Evolutionary conservation across 2,113 vertebrate genomes (phyloP), one percentile per base, ranked within the genome.

Genomic region (Ariopsis seemanni): DNA sequence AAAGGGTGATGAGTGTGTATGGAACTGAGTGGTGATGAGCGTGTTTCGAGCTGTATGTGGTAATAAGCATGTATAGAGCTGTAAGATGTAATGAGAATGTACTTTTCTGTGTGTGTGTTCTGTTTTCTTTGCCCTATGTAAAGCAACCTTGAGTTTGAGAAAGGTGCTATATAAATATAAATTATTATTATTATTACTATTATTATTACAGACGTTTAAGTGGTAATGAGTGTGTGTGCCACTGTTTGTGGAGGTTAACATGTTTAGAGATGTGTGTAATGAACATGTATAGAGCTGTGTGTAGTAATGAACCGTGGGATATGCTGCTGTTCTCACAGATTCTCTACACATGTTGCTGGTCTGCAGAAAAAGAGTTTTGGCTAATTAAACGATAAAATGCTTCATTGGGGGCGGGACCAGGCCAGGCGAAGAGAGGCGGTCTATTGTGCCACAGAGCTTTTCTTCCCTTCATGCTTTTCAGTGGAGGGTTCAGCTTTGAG

Each of bases 401-500:
- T 87, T 83, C 84, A 86, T 65, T 58, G 53, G 78, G 63, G 71
- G 86, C 74, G 50, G 65, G 48, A 57, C 75, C 25, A 50, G 82
- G 50, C 69, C 53, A n/a, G 71, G 58, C 53, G 18, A 53, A 77
- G 77, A 52, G 85, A 75, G 60, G 67, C 60, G 5, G 85, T 53
- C 63, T 80, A 89, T 92, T 91, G 89, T 89, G 69, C 69, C 52
- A 69, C 72, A 82, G 88, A 69, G 77, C 87, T 91, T 90, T 89
- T 89, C 90, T 92, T 89, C 78, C 86, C 82, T 60, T 74, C 86
- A 63, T 84, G 88, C 89, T 57, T 90, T 90, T 92, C 89, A 89
- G 86, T 87, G 42, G 8, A 93, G 90, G 91, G 90, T 90, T 90
- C 89, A 92, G 93, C 92, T 91, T 83, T 71, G 62, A 89, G 92